Evolutionary conservation across 2,888 invertebrate genomes (phyloP), one percentile per base, ranked within the genome.

Genomic region (Hyposoter dolosus): DNA sequence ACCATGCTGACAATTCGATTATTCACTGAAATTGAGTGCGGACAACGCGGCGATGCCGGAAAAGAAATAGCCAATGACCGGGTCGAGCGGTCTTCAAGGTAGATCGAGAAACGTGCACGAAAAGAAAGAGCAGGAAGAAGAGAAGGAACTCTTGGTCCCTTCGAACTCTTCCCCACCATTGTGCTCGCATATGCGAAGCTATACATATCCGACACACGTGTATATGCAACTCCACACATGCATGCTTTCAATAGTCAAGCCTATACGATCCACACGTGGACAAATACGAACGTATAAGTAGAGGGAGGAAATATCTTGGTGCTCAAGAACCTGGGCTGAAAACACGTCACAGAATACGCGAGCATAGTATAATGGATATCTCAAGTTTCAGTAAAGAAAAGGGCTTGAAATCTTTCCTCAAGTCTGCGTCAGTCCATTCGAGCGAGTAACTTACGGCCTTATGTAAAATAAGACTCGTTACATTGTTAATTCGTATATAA

Each of bases 71-170:
- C 40, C 19, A 66, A 66, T 66, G 17, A 66, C 35, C 12, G 10
- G n/a, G n/a, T 32, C 40, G 68, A 43, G 40, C 23, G 1, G 43
- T 68, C 12, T 68, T 40, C n/a, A 40, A 56, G 56, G 74, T 43
- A 40, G 77, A 68, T 53, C 12, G 53, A 78, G 35, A 77, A 50
- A 35, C 35, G 35, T 23, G 23, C 15, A 53, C 47, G 66, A 12
- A 35, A 50, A 40, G 35, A 23, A 40, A 40, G 40, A 12, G 35
- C 7, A 35, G 23, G 43, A 45, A 15, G 76, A 76, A 28, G 47
- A 47, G 35, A 77, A 53, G 15, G 6, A 69, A 28, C 56, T 69
- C 43, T 32, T 65, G 47, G 75, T 45, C 63, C 45, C 32, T 45
- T 23, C 63, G 17, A 60, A n/a, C 45, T 5, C 40, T 40, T 56